These are phyloP conservation scores for Amblyornis subalaris DNA, from an alignment of 2,113 vertebrate species.

Conservation along the genomic window DNA sequence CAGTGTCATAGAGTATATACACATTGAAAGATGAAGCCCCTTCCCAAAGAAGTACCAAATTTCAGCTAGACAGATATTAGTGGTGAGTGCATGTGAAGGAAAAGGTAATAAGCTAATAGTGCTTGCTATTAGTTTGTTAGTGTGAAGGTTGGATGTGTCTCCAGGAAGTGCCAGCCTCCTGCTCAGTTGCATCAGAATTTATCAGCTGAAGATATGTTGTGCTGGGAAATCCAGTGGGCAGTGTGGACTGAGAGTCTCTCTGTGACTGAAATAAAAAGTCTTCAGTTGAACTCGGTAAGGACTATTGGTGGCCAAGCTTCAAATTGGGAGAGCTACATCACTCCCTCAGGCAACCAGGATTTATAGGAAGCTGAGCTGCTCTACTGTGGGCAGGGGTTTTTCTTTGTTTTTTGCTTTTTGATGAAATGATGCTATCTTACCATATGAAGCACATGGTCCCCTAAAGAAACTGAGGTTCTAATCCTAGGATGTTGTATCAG, in stretches of 20 bases:
- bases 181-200: neutral
- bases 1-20: fast-evolving
- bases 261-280: neutral
- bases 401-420: neutral
- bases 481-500: neutral
- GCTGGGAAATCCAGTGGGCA: neutral
- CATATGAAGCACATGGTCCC: neutral
- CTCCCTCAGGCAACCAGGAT: neutral
- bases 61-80: neutral
- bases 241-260: neutral
- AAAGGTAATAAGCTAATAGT: neutral
- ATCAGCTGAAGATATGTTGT: neutral
- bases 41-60: neutral
- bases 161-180: neutral
- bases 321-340: fast-evolving
- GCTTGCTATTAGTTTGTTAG: neutral
- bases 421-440: neutral
- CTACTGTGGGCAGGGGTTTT: neutral
- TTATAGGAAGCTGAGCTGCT: neutral
- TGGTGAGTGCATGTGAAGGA: neutral
- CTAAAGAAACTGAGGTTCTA: neutral
- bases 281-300: neutral
- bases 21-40: neutral
- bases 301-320: neutral
- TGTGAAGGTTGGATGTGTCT: neutral